Evolutionary conservation across 2,113 vertebrate genomes (phyloP).

Genomic region (Callipepla californica): DNA sequence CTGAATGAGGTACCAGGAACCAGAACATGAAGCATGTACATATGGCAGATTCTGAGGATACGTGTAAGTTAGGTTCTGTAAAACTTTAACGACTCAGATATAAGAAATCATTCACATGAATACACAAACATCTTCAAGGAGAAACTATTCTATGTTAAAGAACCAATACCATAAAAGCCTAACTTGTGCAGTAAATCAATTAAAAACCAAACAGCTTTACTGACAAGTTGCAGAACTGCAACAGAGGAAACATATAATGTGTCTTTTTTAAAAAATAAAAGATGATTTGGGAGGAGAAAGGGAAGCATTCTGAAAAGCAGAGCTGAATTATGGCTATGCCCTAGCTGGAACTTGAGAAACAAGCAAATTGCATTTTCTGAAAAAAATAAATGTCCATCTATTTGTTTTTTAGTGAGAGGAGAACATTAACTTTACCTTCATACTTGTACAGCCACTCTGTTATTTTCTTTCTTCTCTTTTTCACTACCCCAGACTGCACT

Average conservation of each 20-base stretch:
- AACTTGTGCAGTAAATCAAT: neutral
- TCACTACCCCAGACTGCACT: neutral
- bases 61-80: neutral
- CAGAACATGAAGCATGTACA: neutral
- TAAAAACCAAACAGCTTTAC: neutral
- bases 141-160: neutral
- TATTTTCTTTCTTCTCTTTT: neutral
- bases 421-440: neutral
- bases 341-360: neutral
- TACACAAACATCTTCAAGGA: neutral
- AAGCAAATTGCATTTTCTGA: neutral
- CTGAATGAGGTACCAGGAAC: neutral
- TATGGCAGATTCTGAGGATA: neutral
- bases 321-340: neutral
- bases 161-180: neutral
- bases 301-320: neutral
- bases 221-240: neutral
- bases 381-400: neutral
- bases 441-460: neutral
- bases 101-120: neutral
- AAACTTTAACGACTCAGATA: neutral
- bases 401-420: neutral
- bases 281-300: neutral
- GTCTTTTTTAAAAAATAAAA: neutral
- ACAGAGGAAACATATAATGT: neutral